Conservation (phyloP, 1,140 invertebrate species). For the Marisa cornuarietis region DNA sequence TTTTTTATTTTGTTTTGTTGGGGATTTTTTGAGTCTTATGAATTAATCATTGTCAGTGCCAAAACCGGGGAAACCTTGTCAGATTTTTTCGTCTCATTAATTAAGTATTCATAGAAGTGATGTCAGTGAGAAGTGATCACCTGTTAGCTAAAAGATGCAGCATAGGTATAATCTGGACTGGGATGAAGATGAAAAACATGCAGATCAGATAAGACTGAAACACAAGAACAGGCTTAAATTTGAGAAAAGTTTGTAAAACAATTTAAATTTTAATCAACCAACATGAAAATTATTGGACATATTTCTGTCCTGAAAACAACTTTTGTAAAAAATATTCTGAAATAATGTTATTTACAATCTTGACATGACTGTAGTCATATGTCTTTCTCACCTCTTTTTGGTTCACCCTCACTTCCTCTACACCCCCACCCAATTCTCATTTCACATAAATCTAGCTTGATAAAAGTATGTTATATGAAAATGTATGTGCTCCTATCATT, state of each 20-base stretch:
- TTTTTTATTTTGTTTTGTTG: too few species aligned
- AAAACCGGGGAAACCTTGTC: too few species aligned
- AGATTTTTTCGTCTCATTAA: too few species aligned
- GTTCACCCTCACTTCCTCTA: background rate
- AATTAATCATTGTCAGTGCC: too few species aligned
- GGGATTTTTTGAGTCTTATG: too few species aligned
- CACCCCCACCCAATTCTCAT: background rate
- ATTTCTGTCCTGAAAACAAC: too few species aligned
- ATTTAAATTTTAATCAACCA: background rate
- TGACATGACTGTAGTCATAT: too few species aligned
- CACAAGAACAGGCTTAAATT: background rate
- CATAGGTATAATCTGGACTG: slow-evolving; percentile 36
- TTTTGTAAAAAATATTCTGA: too few species aligned
- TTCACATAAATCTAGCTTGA: background rate
- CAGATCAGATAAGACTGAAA: slow-evolving; percentile 49
- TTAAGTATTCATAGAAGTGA: too few species aligned
- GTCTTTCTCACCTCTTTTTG: background rate
- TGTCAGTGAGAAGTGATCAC: background rate
- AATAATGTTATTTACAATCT: too few species aligned
- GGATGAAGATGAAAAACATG: slow-evolving; percentile 29
- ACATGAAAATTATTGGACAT: too few species aligned
- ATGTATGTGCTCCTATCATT: background rate
- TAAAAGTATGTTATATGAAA: too few species aligned
- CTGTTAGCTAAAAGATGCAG: slow-evolving; percentile 38
- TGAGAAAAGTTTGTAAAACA: background rate